These are phyloP conservation scores for Anticlea derivata DNA, from an alignment of 2,888 invertebrate genomes.

Conservation along the genomic window DNA sequence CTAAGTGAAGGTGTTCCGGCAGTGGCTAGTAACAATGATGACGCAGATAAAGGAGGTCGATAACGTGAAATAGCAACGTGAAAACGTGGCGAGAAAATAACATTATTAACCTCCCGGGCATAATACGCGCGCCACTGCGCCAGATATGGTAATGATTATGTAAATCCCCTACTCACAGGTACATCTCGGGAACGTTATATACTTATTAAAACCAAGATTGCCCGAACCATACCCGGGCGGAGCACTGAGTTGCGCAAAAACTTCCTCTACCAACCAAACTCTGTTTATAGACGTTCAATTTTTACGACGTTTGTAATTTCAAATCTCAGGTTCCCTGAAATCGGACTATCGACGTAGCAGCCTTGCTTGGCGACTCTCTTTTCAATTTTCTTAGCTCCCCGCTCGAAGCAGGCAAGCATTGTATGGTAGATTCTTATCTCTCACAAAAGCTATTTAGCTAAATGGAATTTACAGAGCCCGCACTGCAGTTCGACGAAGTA, in stretches of 20 bases:
- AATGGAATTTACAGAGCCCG: constrained; percentile 84
- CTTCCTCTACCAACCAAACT: constrained; percentile 57
- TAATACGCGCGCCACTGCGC: constrained; percentile 83
- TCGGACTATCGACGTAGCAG: constrained; percentile 75
- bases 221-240: constrained; percentile 58
- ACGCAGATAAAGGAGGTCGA: constrained; percentile 80
- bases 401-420: constrained; percentile 76
- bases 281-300: constrained; percentile 70
- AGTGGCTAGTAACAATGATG: constrained; percentile 81
- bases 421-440: constrained; percentile 83
- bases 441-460: constrained; percentile 83
- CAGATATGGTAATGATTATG: constrained; percentile 85
- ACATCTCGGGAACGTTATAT: constrained; percentile 80
- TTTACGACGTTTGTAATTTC: constrained; percentile 74
- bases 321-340: constrained; percentile 76
- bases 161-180: constrained; percentile 82
- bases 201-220: constrained; percentile 84
- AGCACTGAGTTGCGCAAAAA: constrained; percentile 70
- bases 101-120: constrained; percentile 83
- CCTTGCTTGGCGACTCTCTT: constrained; percentile 79
- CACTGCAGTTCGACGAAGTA: constrained; percentile 82
- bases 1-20: constrained; percentile 63
- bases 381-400: constrained; percentile 83
- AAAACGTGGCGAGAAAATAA: constrained; percentile 84
- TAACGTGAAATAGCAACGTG: constrained; percentile 81